Conservation (phyloP, 2,797 vertebrate genomes). For the Echiichthys vipera region DNA sequence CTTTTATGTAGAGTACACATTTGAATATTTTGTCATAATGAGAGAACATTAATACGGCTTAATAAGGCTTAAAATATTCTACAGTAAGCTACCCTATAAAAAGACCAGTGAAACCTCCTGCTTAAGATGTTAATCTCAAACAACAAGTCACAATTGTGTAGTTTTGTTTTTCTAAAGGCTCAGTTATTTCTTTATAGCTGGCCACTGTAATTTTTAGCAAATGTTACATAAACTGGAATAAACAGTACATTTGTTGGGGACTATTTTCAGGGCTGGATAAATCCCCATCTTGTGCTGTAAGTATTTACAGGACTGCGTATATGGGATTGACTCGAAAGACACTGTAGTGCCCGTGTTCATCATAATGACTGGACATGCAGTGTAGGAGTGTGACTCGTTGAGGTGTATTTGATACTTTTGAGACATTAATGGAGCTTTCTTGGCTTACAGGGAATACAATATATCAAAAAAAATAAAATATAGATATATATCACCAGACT, state of each 20-base stretch:
- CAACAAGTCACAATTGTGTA: conserved; percentile 1
- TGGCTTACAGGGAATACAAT: neutral
- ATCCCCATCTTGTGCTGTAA: neutral
- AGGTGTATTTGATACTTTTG: neutral
- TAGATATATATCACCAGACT: too few species aligned
- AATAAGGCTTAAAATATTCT: neutral
- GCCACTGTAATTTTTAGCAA: neutral
- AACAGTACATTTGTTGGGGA: neutral
- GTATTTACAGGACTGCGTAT: neutral
- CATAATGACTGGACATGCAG: neutral
- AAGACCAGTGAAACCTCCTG: neutral
- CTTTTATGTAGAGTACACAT: neutral
- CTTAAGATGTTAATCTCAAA: neutral
- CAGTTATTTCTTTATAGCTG: neutral
- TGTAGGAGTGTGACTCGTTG: neutral
- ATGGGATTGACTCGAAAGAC: neutral
- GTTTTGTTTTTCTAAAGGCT: neutral
- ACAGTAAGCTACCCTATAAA: too few species aligned
- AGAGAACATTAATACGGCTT: neutral
- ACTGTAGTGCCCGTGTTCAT: neutral
- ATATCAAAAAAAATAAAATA: too few species aligned
- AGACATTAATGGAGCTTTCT: neutral
- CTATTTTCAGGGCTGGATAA: neutral
- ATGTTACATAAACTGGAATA: neutral
- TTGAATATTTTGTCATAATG: neutral